These are phyloP conservation scores for Stenurella melanura DNA, from an alignment of 2,888 invertebrate species.

Conservation along the genomic window DNA sequence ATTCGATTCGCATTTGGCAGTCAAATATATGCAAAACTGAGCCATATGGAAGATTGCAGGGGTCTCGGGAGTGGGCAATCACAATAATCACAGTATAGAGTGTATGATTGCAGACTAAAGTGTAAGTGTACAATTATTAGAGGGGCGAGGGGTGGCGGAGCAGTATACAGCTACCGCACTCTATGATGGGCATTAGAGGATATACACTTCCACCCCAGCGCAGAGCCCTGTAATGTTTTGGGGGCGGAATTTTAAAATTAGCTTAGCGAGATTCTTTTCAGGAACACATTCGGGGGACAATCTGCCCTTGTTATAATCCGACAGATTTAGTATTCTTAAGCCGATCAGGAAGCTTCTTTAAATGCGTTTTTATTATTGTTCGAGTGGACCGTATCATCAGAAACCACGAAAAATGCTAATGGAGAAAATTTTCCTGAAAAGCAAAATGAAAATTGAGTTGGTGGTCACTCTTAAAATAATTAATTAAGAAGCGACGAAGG, in stretches of 20 bases:
- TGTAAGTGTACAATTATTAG: conserved; percentile 59
- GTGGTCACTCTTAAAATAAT: too few relatives aligned
- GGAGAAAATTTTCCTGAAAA: too few relatives aligned
- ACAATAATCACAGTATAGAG: conserved; percentile 61
- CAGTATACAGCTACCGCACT: conserved; percentile 19
- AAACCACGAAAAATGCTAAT: too few relatives aligned
- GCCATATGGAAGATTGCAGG: conserved; percentile 47
- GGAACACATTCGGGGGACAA: conserved; percentile 37
- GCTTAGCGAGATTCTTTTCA: conserved; percentile 54
- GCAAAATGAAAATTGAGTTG: too few relatives aligned
- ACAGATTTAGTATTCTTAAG: conserved; percentile 33
- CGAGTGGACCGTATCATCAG: neutral
- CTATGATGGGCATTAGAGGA: conserved; percentile 54
- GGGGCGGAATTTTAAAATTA: conserved; percentile 68
- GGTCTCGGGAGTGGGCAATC: conserved; percentile 51
- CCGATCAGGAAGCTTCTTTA: conserved; percentile 29
- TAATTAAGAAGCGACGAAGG: too few relatives aligned
- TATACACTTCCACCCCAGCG: conserved; percentile 53
- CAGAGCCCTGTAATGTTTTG: conserved; percentile 52
- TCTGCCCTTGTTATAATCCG: conserved; percentile 34
- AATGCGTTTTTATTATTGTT: conserved; percentile 6
- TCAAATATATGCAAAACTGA: conserved; percentile 50
- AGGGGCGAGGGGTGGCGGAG: conserved; percentile 24
- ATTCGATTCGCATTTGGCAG: conserved; percentile 51
- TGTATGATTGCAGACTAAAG: conserved; percentile 57